These are phyloP conservation scores for Campoplex nolae DNA, from an alignment of 2,888 invertebrate genomes.

Conservation along the genomic window DNA sequence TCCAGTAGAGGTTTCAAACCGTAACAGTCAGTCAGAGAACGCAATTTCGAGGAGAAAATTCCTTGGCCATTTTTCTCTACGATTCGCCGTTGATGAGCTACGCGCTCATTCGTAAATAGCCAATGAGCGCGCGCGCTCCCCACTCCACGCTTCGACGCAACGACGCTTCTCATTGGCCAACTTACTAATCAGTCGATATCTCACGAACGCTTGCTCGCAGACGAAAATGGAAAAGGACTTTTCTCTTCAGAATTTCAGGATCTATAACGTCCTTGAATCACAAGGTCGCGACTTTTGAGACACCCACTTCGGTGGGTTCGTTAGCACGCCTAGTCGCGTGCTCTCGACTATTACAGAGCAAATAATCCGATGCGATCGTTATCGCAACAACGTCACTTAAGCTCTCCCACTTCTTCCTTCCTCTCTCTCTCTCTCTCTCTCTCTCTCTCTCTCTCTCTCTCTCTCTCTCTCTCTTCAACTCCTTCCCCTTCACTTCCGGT, in stretches of 20 bases:
- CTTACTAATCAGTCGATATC: background rate
- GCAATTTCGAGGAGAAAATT: background rate
- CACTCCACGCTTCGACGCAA: conserved; percentile 1
- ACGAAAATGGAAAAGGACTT: background rate
- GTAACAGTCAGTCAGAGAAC: background rate
- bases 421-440: conserved; percentile 53
- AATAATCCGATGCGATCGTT: conserved; percentile 74
- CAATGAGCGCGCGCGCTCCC: background rate
- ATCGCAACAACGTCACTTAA: conserved; percentile 66
- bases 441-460: conserved; percentile 54
- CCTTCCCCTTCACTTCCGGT: conserved; percentile 52
- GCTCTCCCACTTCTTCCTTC: conserved; percentile 58
- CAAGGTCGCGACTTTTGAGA: background rate
- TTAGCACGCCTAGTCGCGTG: conserved; percentile 58
- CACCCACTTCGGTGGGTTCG: conserved; percentile 44
- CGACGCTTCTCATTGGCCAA: background rate
- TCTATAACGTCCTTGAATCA: background rate
- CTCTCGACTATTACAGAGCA: conserved; percentile 51
- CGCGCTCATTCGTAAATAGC: background rate
- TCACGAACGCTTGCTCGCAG: conserved; percentile 2
- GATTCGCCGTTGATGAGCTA: background rate
- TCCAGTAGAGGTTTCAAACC: background rate
- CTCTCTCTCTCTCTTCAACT: conserved; percentile 50
- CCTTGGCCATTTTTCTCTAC: background rate
- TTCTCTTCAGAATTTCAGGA: background rate